phyloP scores from a whole-genome alignment of 2,888 invertebrate species.

The Buathra laborator region DNA sequence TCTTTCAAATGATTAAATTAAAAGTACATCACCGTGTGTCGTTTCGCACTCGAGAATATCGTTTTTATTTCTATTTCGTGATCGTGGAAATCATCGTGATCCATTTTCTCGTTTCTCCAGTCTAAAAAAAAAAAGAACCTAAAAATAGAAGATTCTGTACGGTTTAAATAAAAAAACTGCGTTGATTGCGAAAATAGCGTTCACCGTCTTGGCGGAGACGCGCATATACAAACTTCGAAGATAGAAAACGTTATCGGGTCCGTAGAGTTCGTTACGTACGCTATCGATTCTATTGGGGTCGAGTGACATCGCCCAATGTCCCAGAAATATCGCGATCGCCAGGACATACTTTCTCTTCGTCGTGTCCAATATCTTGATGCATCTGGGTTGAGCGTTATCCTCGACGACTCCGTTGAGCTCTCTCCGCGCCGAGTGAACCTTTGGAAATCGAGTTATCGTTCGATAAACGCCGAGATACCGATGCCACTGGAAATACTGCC shows the following conservation, averaged over 20 bases:
- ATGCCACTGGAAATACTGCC: constrained; percentile 14
- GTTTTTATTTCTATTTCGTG: too few relatives aligned
- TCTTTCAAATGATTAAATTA: too few relatives aligned
- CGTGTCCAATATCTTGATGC: constrained; percentile 49
- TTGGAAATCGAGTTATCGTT: constrained; percentile 48
- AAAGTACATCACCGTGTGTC: too few relatives aligned
- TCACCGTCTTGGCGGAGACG: not conserved
- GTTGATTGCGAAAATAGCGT: not conserved
- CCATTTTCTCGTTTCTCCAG: too few relatives aligned
- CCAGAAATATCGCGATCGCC: constrained; percentile 38
- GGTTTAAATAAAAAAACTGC: too few relatives aligned
- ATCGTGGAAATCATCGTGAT: too few relatives aligned
- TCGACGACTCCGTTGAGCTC: constrained; percentile 48
- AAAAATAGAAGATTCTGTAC: too few relatives aligned
- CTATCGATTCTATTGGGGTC: constrained; percentile 23
- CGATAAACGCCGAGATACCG: constrained; percentile 44
- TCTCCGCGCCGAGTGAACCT: constrained; percentile 10
- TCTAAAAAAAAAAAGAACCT: too few relatives aligned
- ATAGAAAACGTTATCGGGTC: not conserved
- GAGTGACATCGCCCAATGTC: constrained; percentile 18
- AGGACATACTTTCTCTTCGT: not conserved
- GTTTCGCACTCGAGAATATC: too few relatives aligned
- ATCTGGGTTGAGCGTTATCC: constrained; percentile 37
- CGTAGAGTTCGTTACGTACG: constrained; percentile 38
- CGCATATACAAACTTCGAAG: not conserved